Base-by-base conservation (phyloP, 2,888 invertebrate genomes). In the Tanytarsus gracilentus region DNA sequence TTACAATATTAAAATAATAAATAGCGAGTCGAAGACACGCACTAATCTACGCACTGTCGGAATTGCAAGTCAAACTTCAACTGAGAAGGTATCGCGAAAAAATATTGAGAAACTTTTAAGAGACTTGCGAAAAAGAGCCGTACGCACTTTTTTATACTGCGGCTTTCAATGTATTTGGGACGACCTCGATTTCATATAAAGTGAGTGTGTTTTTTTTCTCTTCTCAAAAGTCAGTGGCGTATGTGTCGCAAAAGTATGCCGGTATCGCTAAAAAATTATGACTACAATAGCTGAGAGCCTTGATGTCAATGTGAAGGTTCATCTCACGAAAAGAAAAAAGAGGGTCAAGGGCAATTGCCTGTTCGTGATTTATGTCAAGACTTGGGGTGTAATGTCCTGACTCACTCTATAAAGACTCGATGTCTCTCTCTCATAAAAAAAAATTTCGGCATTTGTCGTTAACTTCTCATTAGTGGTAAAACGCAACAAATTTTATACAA, bases 141-240 rank as follows among this genome's bases (percentile, higher is more conserved):
- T 51, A 51, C 51, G 51, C 51, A 51, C 51, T 51, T 49, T 33
- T 40, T 29, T 29, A n/a, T n/a, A n/a, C n/a, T n/a, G n/a, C n/a
- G n/a, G n/a, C n/a, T 14, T 9, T 51, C 16, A 30, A 51, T 51
- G 51, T 51, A 27, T 51, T 16, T 1, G 51, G 1, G 51, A 51
- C 51, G 27, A 51, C 51, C 51, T 51, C 23, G 29, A 51, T 51
- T 50, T 51, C 2, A 16, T 14, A 3, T 14, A 25, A 29, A 26
- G 27, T 29, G 14, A 29, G 18, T 27, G 1, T 25, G 16, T 27
- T 49, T 14, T 16, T 4, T 30, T 30, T 23, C 1, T 2, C 9
- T n/a, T 36, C 16, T 1, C n/a, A 36, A 1, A 11, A 2, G 1
- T 1, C 30, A 51, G 30, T 50, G 29, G 29, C 27, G 50, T 26